phyloP scores from a whole-genome alignment of 2,888 invertebrate genomes.

The Microdon myrmicae region DNA sequence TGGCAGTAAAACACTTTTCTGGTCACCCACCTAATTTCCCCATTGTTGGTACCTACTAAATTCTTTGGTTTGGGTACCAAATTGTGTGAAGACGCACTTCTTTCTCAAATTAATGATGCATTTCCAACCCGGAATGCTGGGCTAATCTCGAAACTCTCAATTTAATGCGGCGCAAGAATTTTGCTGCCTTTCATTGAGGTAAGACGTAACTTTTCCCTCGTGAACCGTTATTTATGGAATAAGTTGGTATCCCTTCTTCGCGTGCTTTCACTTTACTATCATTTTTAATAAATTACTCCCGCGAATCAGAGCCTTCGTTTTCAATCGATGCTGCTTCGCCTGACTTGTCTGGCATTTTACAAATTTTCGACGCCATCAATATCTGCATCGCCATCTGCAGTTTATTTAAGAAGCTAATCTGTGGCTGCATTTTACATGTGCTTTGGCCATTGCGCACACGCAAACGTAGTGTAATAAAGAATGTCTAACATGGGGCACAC shows the following conservation, averaged over 20 bases:
- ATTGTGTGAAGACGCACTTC: no score
- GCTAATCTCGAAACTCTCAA: no score
- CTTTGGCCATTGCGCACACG: not conserved
- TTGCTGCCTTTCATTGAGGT: no score
- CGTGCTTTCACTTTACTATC: conserved; percentile 36
- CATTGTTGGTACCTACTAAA: no score
- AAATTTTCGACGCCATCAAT: conserved; percentile 1
- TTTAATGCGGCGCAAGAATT: no score
- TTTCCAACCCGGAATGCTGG: no score
- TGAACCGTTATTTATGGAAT: no score
- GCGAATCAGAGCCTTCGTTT: conserved; percentile 33
- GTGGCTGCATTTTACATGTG: conserved; percentile 26
- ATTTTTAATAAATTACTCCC: conserved; percentile 35
- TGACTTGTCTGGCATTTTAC: not conserved
- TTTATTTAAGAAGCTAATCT: conserved; percentile 20
- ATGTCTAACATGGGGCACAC: not conserved
- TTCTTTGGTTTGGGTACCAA: no score
- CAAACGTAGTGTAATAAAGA: conserved; percentile 22
- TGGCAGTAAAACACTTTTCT: no score
- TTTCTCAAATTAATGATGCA: no score
- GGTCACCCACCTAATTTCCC: no score
- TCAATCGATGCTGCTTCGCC: conserved; percentile 2
- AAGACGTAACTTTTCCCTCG: no score
- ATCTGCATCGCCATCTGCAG: not conserved
- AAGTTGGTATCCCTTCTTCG: conserved; percentile 29